Base-by-base conservation (phyloP, 2,113 vertebrate genomes). In the Equus quagga region DNA sequence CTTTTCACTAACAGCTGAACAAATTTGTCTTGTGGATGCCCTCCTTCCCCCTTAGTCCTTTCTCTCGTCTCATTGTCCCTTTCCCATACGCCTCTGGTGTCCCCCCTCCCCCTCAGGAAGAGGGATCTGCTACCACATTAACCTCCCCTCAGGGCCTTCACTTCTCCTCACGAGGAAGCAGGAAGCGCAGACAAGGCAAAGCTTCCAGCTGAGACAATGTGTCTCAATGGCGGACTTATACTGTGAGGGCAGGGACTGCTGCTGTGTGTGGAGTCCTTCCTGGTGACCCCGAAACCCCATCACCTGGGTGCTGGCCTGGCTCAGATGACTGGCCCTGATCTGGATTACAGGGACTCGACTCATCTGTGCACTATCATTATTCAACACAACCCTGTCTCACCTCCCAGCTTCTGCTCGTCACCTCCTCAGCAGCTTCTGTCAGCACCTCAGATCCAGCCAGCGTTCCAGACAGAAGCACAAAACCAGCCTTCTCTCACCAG, bases 221-320 rank as follows among this genome's bases (percentile, higher is more conserved):
- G 4, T 24, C 64, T 72, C 46, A 11, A 0, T 54, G 21, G 46
- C 26, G 36, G 33, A 36, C 36, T 28, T 89, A 23, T 41, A 6
- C 18, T 14, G 3, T 2, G 6, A 58, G 36, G 73, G 6, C 26
- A 54, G 41, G 81, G 15, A 9, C 31, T 33, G 12, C 41, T 36
- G 21, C 64, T 15, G 15, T 41, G 31, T 76, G 12, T 14, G 5
- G 41, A 31, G 33, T 31, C 58, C 5, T 33, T 72, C 15, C 24
- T 0, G 0, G 8, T 46, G 46, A 51, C 49, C 56, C 41, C 0
- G 0, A 46, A 26, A 28, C 36, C 46, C 49, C 24, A 4, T 64
- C 36, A 24, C 58, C 11, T 31, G 49, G 41, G 28, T 56, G 64
- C 14, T 17, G 14, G 56, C 36, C 56, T 60, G 54, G 2, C 65